phyloP scores from a whole-genome alignment of 2,888 invertebrate species.

The Empis stercorea region DNA sequence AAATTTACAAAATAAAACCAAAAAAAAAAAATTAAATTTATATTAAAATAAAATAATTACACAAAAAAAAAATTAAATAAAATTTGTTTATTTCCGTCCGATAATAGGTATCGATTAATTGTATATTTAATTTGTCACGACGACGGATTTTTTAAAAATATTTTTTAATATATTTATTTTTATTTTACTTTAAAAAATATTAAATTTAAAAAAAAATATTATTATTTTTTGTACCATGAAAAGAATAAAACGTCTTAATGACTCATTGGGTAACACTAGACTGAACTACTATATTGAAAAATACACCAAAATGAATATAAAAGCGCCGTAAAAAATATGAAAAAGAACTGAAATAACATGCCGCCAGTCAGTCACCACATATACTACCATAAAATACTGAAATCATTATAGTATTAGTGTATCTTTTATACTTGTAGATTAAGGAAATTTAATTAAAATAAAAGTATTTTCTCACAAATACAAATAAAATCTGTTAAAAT shows the following conservation, averaged over 20 bases:
- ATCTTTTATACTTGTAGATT: neutral
- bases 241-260: slow-evolving; percentile 10
- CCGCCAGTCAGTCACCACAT: neutral
- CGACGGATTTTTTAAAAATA: no score
- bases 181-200: neutral
- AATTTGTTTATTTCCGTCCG: no score
- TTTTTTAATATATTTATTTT: neutral
- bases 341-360: neutral
- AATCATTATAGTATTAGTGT: no score
- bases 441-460: neutral
- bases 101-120: no score
- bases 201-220: neutral
- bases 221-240: neutral
- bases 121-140: no score
- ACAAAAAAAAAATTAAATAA: no score
- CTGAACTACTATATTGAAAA: slow-evolving; percentile 3
- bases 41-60: no score
- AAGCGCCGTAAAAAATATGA: no score
- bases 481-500: no score
- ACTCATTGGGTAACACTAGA: slow-evolving; percentile 14
- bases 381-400: neutral
- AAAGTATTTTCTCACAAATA: neutral
- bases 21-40: no score
- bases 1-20: no score
- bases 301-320: neutral